phyloP scores from a whole-genome alignment of 2,888 invertebrate genomes.

The Phortica okadai region DNA sequence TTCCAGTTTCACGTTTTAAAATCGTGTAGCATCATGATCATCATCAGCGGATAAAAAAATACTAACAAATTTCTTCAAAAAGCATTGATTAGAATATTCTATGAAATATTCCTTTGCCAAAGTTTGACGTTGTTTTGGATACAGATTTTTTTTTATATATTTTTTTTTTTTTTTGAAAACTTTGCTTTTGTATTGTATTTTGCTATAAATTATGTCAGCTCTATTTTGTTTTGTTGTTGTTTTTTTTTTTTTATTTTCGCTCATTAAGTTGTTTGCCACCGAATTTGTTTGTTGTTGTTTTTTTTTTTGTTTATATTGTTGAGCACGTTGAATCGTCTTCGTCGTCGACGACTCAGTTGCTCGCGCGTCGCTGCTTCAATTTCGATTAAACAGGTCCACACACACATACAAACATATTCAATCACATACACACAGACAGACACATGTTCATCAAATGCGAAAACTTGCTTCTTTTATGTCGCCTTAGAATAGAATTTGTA shows the following conservation, averaged over 20 bases:
- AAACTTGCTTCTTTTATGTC: no score
- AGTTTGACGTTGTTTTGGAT: conserved; percentile 14
- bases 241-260: neutral
- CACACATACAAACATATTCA: no score
- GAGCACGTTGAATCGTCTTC: neutral
- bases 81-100: conserved; percentile 14
- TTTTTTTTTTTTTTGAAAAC: conserved; percentile 48
- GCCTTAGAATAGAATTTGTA: no score
- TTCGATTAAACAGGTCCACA: neutral
- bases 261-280: conserved; percentile 27
- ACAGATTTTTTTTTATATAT: conserved; percentile 48
- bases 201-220: conserved; percentile 61
- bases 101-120: conserved; percentile 4
- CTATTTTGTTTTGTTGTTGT: conserved; percentile 42
- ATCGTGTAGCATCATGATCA: neutral
- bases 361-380: neutral
- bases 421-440: no score
- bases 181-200: conserved; percentile 43
- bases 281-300: conserved; percentile 2
- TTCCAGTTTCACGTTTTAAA: conserved; percentile 29
- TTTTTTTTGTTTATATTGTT: neutral
- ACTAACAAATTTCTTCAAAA: conserved; percentile 32
- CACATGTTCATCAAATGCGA: no score
- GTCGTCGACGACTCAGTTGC: no score
- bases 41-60: neutral